A percentile compares a stretch with the other conserved stretches of the same genome.
These are phyloP conservation scores for Orthosia gothica DNA, from an alignment of 2,888 invertebrate genomes.

Conservation along the genomic window DNA sequence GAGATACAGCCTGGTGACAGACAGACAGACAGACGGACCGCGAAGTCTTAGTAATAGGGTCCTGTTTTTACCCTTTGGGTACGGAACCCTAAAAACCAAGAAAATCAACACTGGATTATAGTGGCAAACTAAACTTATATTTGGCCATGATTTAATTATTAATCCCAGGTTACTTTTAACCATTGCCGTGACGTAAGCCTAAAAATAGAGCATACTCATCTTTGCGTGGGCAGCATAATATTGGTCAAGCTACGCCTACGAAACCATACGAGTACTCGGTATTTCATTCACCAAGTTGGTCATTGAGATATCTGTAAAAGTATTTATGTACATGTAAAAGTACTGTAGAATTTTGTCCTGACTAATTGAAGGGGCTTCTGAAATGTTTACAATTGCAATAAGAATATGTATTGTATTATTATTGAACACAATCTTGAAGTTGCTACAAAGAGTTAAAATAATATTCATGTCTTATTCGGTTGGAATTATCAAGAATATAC, in stretches of 20 bases:
- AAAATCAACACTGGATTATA: background rate
- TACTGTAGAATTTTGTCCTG: background rate
- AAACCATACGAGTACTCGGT: background rate
- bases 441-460: background rate
- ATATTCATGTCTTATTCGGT: no score
- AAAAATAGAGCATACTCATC: conserved; percentile 30
- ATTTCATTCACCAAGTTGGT: conserved; percentile 6
- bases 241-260: conserved; percentile 32
- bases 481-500: no score
- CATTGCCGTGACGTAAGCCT: conserved; percentile 9
- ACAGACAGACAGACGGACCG: no score
- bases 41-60: no score
- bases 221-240: conserved; percentile 20
- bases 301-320: conserved; percentile 26
- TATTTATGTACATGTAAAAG: conserved; percentile 12
- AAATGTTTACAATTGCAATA: background rate
- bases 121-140: background rate
- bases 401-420: background rate
- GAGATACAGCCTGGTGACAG: no score
- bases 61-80: no score
- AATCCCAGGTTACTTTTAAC: background rate
- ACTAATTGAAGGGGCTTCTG: background rate
- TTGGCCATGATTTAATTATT: background rate
- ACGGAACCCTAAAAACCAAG: no score
- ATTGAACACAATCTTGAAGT: background rate